phyloP scores from a whole-genome alignment of 2,797 vertebrate genomes.

The Moxostoma hubbsi region DNA sequence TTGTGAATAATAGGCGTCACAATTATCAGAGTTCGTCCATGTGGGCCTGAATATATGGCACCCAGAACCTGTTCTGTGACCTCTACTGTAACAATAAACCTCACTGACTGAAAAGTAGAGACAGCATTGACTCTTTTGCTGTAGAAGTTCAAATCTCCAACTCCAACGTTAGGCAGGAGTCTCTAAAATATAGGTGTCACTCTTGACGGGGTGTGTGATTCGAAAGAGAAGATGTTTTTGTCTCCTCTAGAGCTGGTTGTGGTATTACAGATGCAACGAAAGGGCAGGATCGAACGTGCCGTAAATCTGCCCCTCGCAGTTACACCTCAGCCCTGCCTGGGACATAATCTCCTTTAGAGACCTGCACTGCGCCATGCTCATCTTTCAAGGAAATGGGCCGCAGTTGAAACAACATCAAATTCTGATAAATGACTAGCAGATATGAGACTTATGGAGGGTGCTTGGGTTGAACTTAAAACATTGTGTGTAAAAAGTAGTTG shows the following conservation, averaged over 20 bases:
- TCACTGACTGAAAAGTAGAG: constrained; percentile 18
- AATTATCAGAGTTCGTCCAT: too few relatives aligned
- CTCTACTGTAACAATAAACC: constrained; percentile 6
- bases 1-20: too few relatives aligned
- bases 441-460: too few relatives aligned
- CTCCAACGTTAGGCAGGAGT: background rate
- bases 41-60: background rate
- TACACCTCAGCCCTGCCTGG: constrained; percentile 9
- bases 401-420: constrained; percentile 40
- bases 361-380: constrained; percentile 18
- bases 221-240: constrained; percentile 45
- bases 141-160: constrained; percentile 36
- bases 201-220: constrained; percentile 47
- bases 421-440: constrained; percentile 38
- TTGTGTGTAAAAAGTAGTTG: too few relatives aligned
- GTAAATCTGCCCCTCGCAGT: constrained; percentile 54
- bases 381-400: constrained; percentile 31
- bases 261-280: constrained; percentile 33
- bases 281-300: constrained; percentile 36
- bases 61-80: background rate
- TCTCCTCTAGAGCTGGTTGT: constrained; percentile 31
- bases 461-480: too few relatives aligned
- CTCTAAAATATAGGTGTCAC: constrained; percentile 39
- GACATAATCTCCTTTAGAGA: constrained; percentile 51
- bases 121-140: background rate